Evolutionary conservation across 1,140 invertebrate genomes (phyloP), one percentile per base, ranked within the genome.

Genomic region (Calliphora vicina): DNA sequence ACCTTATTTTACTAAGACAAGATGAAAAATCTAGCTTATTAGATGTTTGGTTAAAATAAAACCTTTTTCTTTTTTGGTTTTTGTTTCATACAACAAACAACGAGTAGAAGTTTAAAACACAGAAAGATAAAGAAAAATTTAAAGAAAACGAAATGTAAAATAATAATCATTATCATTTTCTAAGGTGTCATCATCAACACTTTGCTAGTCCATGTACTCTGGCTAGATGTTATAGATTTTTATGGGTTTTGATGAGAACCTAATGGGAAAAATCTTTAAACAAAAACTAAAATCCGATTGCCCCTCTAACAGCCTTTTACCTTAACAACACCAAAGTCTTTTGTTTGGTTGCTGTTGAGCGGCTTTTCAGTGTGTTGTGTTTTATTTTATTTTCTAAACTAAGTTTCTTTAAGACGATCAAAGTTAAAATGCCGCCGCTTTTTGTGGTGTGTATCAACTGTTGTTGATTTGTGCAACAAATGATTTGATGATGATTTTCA

Each of bases 121-220:
- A 12, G 15, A 50, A 50, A 17, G 45, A 17, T 50, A 50, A 50
- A 50, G 45, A 50, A 17, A 61, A 15, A 27, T 42, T 43, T 72
- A 45, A 74, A 82, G 29, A 72, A 35, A 20, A 71, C 12, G 45
- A 50, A 50, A 50, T 17, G 17, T 50, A 50, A 50, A 50, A 50
- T 50, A 50, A 50, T 50, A 67, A 67, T 67, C 61, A 67, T 67
- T 67, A 67, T 67, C 84, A 87, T 88, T 82, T 84, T 89, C 87
- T 88, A 87, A 89, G 88, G 88, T 89, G 88, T 89, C 88, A 89
- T 89, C 88, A 88, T 89, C 86, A 87, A 87, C 86, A 88, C 87
- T 71, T 83, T 45, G 74, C 35, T 45, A 12, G 13, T 1, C 27
- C 72, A 35, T 10, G 72, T 35, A 17, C 4, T 1, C 13, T n/a